Evolutionary conservation across 2,113 vertebrate genomes (phyloP).

Genomic region (Centropristis striata): DNA sequence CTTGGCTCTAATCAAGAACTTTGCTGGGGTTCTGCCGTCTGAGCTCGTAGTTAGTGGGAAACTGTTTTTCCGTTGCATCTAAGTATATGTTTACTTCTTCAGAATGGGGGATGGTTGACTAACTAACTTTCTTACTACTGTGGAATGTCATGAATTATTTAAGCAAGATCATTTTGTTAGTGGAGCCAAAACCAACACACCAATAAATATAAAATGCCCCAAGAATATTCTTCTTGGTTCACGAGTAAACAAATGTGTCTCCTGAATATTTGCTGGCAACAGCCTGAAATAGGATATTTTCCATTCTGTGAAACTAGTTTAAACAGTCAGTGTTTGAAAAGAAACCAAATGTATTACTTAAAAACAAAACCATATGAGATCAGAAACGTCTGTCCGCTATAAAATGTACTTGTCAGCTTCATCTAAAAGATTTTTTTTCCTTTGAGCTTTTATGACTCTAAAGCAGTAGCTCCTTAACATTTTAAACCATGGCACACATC

Average conservation of each 20-base stretch:
- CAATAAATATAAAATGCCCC: not conserved
- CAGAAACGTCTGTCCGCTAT: not conserved
- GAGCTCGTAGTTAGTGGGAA: not conserved
- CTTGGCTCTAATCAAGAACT: conserved; percentile 49
- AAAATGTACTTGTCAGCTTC: conserved; percentile 17
- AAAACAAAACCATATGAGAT: not conserved
- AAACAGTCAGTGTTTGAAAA: conserved; percentile 19
- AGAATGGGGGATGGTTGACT: not conserved
- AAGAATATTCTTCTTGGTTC: not conserved
- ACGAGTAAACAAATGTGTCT: not conserved
- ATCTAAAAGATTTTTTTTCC: not conserved
- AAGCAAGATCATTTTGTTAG: not conserved
- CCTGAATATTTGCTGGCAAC: conserved; percentile 14
- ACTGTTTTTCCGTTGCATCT: conserved; percentile 22
- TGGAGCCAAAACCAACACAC: not conserved
- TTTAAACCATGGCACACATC: not conserved
- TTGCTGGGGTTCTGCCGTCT: conserved; percentile 48
- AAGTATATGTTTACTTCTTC: conserved; percentile 17
- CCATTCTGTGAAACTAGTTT: conserved; percentile 14
- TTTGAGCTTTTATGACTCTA: not conserved
- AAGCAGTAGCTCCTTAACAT: not conserved
- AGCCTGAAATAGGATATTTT: conserved; percentile 16
- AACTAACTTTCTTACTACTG: not conserved
- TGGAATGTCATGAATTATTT: not conserved
- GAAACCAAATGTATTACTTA: not conserved